A percentile compares a stretch with the other conserved stretches of the same genome.
These are phyloP conservation scores for Lithophane ornitopus DNA, from an alignment of 2,888 invertebrate genomes.

Conservation along the genomic window DNA sequence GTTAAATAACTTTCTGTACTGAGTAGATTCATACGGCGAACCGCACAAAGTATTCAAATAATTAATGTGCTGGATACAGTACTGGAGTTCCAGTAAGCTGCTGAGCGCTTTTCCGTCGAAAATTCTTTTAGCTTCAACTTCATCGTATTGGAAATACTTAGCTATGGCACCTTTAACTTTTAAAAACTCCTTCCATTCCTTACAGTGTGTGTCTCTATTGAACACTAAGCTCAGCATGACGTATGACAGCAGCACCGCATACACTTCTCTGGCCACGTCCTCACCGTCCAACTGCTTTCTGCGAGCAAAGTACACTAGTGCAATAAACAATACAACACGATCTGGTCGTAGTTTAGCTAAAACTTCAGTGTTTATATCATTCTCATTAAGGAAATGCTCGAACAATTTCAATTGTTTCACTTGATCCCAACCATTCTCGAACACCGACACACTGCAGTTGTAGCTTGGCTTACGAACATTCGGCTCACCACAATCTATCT, in stretches of 20 bases:
- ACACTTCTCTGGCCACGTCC: conserved; percentile 58
- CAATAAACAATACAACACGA: conserved; percentile 67
- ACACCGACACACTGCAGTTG: conserved; percentile 63
- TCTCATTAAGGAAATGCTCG: conserved; percentile 51
- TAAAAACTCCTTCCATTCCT: neutral
- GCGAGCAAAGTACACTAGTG: conserved; percentile 70
- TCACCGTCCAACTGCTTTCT: conserved; percentile 53
- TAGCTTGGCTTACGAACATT: conserved; percentile 64
- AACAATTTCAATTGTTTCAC: conserved; percentile 49
- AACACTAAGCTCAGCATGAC: conserved; percentile 64
- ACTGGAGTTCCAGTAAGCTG: conserved; percentile 69
- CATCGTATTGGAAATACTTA: conserved; percentile 52
- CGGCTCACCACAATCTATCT: conserved; percentile 14
- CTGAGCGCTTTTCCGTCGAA: conserved; percentile 60
- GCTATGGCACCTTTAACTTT: neutral
- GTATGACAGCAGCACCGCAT: conserved; percentile 70
- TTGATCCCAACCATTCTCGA: conserved; percentile 74
- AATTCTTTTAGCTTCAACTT: conserved; percentile 46
- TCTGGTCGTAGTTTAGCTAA: conserved; percentile 65
- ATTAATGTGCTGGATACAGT: conserved; percentile 72
- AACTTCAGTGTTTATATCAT: conserved; percentile 45
- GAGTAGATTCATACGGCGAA: conserved; percentile 57
- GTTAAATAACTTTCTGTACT: conserved; percentile 69
- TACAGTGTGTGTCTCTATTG: conserved; percentile 29
- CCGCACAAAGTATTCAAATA: conserved; percentile 74